Base-by-base conservation (phyloP, 2,888 invertebrate genomes). In the Parochlus steinenii region DNA sequence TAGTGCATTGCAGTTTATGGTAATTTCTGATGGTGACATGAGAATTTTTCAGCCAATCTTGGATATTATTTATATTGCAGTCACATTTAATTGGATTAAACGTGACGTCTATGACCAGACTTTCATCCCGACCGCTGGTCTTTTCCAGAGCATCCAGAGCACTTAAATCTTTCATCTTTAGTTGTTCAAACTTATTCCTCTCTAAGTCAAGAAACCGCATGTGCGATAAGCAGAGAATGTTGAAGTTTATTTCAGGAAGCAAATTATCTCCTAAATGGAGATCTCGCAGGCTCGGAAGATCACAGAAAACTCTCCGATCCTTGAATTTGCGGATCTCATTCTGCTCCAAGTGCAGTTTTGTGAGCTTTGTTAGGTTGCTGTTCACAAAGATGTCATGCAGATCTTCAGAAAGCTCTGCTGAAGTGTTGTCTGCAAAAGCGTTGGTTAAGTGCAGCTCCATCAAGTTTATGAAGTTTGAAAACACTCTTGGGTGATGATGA, bases 301-400 rank as follows among this genome's bases (percentile, higher is more conserved):
- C 71, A 47, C 80, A 81, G 49, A 81, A 81, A 1, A 78, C 69
- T 28, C 63, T 64, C 10, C 62, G 58, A 48, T 76, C 74, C 39
- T 61, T 62, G 43, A 79, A 75, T 31, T 64, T 59, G 17, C 65
- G 66, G 19, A 81, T 78, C 51, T 78, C 74, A 49, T 81, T 81
- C 46, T 78, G 76, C 47, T 80, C 80, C 45, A 81, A 53, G 51
- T 81, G 79, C 3, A 81, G 53, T 48, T 79, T 78, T 42, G 67
- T 66, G 42, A 81, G 53, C 41, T 66, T 68, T 2, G 65, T 65
- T 41, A 79, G 50, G 47, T 73, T 71, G 44, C 75, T 72, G 43
- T 74, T 71, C 6, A 70, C 65, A 47, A 80, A 79, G 38, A 78
- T 74, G 44, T 73, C 70, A 44, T 74, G 74, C n/a, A 78, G 55